Conservation (phyloP, 37 sponge, comb jelly and placozoan species). For the Spongilla lacustris region DNA sequence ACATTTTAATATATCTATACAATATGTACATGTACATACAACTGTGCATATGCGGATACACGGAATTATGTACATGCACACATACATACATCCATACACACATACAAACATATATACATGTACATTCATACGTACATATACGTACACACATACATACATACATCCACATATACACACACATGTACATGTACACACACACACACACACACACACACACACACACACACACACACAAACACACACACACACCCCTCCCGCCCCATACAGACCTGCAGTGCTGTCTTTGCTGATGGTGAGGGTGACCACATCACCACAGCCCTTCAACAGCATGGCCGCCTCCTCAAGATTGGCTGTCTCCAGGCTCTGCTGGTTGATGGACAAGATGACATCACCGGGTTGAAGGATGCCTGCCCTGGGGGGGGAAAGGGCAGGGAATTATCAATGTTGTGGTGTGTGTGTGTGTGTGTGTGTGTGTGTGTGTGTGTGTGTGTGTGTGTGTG, state of each 20-base stretch:
- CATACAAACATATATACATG: background rate
- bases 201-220: background rate
- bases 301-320: slow-evolving; percentile 67
- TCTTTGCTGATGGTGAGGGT: slow-evolving; percentile 81
- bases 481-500: too few species aligned
- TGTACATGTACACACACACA: background rate
- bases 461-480: too few species aligned
- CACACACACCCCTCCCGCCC: background rate
- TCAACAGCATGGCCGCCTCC: slow-evolving; percentile 76
- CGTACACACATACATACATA: background rate
- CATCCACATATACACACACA: background rate
- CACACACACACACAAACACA: background rate
- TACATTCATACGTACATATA: background rate
- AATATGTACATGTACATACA: background rate
- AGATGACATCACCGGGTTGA: slow-evolving; percentile 78
- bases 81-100: background rate
- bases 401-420: slow-evolving; percentile 71
- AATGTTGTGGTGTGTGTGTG: background rate
- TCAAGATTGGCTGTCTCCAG: slow-evolving; percentile 58
- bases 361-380: slow-evolving; percentile 82
- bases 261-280: background rate
- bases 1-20: too few species aligned
- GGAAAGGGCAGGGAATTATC: background rate
- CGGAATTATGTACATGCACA: background rate
- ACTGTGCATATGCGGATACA: background rate